A percentile compares a stretch with the other conserved stretches of the same genome.
These are phyloP conservation scores for Percopsis transmontana DNA, from an alignment of 2,113 vertebrate genomes.

Conservation along the genomic window DNA sequence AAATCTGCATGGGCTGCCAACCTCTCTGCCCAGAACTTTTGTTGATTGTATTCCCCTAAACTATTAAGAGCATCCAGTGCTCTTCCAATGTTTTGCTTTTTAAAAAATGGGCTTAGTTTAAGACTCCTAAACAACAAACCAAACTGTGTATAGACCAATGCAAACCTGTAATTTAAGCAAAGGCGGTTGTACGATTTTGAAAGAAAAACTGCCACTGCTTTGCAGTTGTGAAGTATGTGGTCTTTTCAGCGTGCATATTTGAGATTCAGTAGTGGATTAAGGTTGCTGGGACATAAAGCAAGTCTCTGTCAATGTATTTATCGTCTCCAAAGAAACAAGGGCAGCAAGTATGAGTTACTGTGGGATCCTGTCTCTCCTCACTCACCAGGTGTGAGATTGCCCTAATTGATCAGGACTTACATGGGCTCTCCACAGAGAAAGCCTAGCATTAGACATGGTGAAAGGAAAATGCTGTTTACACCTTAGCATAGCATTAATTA, in stretches of 20 bases:
- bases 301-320: constrained; percentile 61
- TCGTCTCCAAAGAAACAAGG: constrained; percentile 57
- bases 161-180: constrained; percentile 35
- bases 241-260: constrained; percentile 61
- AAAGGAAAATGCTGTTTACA: constrained; percentile 9
- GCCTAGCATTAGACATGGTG: constrained; percentile 21
- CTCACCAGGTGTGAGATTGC: constrained; percentile 59
- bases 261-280: constrained; percentile 66
- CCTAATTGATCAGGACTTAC: constrained; percentile 60
- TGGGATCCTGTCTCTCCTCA: constrained; percentile 62
- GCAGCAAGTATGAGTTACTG: constrained; percentile 49
- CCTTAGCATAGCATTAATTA: constrained; percentile 2
- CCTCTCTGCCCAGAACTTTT: constrained; percentile 26
- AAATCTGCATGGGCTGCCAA: constrained; percentile 36
- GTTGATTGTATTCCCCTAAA: constrained; percentile 49
- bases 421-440: constrained; percentile 37
- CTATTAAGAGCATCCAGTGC: constrained; percentile 44
- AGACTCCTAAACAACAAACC: constrained; percentile 23
- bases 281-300: constrained; percentile 45
- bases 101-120: constrained; percentile 48
- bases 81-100: constrained; percentile 39
- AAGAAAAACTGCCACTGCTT: constrained; percentile 11
- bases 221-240: constrained; percentile 38
- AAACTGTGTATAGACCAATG: constrained; percentile 30
- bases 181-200: constrained; percentile 8